phyloP scores from a whole-genome alignment of 2,888 invertebrate species.

The Mythimna impura region DNA sequence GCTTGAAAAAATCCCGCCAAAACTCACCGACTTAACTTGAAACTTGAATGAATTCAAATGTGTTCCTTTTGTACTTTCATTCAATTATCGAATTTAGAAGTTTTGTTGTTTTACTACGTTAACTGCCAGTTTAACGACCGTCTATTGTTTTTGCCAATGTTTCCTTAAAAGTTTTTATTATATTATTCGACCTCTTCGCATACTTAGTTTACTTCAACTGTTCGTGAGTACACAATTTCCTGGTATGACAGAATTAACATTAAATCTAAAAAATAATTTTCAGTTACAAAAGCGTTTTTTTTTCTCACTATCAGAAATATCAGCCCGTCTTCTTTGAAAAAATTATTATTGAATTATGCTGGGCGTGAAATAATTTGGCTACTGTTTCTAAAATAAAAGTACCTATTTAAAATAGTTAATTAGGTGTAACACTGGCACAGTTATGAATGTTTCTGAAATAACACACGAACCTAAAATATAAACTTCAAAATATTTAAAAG shows the following conservation, averaged over 20 bases:
- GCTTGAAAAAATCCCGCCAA: too few species aligned
- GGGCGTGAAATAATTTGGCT: background rate
- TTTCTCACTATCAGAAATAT: background rate
- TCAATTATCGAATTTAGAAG: constrained; percentile 6
- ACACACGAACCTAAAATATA: background rate
- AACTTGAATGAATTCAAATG: constrained; percentile 20
- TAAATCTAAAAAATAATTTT: background rate
- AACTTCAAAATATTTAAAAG: background rate
- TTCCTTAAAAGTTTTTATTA: constrained; percentile 1
- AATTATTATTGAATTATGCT: background rate
- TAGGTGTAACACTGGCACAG: background rate
- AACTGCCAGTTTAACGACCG: background rate
- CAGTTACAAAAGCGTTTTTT: background rate
- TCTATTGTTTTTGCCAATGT: constrained; percentile 12
- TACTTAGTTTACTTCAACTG: background rate
- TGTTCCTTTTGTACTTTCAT: constrained; percentile 10
- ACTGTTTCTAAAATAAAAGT: background rate
- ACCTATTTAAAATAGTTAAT: background rate
- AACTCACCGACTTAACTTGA: constrained; percentile 1
- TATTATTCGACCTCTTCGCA: background rate
- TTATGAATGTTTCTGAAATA: background rate
- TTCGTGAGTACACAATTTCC: constrained; percentile 22
- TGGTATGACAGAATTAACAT: constrained; percentile 3
- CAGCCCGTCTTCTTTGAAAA: background rate
- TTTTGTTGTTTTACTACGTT: background rate